Percentiles rank a stretch among this genome's conserved stretches.
Evolutionary conservation across 2,888 invertebrate genomes (phyloP).

Genomic region (Pheosia gnoma): DNA sequence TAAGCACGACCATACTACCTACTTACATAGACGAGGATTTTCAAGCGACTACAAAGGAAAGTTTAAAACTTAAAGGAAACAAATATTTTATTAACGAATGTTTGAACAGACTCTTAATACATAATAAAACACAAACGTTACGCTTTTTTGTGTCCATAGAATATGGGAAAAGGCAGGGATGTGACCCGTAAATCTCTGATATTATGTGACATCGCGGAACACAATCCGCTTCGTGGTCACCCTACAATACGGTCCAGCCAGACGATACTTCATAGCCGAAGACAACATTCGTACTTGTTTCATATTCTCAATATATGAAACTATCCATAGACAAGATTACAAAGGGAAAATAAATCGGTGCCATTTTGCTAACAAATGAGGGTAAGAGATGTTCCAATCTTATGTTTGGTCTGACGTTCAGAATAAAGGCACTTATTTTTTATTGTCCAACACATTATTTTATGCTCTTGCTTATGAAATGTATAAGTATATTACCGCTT

Average conservation of each 20-base stretch:
- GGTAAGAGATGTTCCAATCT: slow-evolving; percentile 63
- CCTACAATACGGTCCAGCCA: slow-evolving; percentile 8
- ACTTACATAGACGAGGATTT: too few relatives aligned
- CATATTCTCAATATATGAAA: slow-evolving; percentile 56
- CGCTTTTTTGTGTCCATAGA: too few relatives aligned
- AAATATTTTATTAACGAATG: too few relatives aligned
- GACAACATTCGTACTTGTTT: slow-evolving; percentile 38
- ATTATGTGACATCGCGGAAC: not conserved
- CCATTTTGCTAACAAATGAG: slow-evolving; percentile 68
- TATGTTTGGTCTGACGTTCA: slow-evolving; percentile 52
- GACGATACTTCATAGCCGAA: slow-evolving; percentile 29
- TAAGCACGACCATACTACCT: too few relatives aligned
- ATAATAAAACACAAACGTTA: too few relatives aligned
- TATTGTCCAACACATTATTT: slow-evolving; percentile 30
- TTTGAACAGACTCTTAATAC: too few relatives aligned
- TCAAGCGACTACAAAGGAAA: too few relatives aligned
- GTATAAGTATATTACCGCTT: not conserved
- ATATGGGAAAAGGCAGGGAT: not conserved
- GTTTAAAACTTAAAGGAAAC: too few relatives aligned
- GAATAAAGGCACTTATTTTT: slow-evolving; percentile 46
- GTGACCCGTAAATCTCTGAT: not conserved
- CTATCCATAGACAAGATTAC: slow-evolving; percentile 59
- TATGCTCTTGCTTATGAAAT: not conserved
- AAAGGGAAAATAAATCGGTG: slow-evolving; percentile 63
- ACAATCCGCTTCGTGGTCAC: slow-evolving; percentile 8